Evolutionary conservation across 2,888 invertebrate genomes (phyloP), one percentile per base, ranked within the genome.

Genomic region (Sarcophaga rosellei): DNA sequence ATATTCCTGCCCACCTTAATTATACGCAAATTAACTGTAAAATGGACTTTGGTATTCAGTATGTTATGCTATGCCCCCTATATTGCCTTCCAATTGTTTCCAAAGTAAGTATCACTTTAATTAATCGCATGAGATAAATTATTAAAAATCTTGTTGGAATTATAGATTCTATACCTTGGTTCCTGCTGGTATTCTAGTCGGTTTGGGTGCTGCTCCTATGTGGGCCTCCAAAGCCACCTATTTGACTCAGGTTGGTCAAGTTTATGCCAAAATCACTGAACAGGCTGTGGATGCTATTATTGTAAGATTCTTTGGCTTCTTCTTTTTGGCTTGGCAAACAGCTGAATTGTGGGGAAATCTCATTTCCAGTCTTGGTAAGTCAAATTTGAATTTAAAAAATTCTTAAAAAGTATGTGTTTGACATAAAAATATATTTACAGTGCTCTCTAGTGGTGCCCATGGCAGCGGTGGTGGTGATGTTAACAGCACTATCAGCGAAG

Each of bases 141-240:
- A 20, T 73, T 53, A 59, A 63, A 61, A 21, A 45, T 81, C 45
- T 72, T 53, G 57, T 94, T 93, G 92, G 63, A n/a, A 69, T 20
- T 84, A 5, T 21, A 92, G 93, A 89, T 98, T 98, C 94, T 98
- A 96, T 92, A 98, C 98, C n/a, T 94, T 98, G 81, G 97, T 98
- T 78, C 98, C 98, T 0, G 97, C 98, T 59, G 98, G 99, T 25
- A 96, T 99, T 45, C 94, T 99, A n/a, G 95, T 98, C 53, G 99
- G 99, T 88, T 94, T 99, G 78, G 98, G 98, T 12, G 99, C 98
- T 3, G 99, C 99, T 0, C 99, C 99, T 70, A 97, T 99, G 96
- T 99, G 99, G 99, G 97, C 98, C 0, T 98, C 99, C n/a, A 98
- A 99, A 93, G 99, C 99, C 84, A 98, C 98, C 2, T 99, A 99